These are phyloP conservation scores for Acinonyx jubatus DNA, from an alignment of 2,113 vertebrate genomes.

Conservation along the genomic window DNA sequence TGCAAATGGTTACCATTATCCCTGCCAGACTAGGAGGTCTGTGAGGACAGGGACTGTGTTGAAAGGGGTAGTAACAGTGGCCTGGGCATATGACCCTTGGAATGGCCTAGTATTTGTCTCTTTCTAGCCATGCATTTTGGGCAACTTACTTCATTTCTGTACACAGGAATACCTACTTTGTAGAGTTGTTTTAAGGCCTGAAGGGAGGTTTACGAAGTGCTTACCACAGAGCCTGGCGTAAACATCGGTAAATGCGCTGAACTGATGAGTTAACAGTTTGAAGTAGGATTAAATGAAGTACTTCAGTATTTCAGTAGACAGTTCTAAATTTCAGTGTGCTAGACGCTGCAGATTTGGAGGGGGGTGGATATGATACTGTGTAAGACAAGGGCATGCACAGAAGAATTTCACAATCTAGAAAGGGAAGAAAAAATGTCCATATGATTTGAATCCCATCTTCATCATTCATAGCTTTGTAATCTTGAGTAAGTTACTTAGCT, in stretches of 20 bases:
- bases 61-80: neutral
- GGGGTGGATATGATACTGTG: neutral
- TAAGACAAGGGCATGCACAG: neutral
- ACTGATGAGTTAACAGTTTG: neutral
- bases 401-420: neutral
- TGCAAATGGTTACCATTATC: neutral
- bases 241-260: neutral
- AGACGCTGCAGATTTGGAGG: neutral
- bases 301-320: neutral
- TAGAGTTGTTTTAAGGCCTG: neutral
- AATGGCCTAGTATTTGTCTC: neutral
- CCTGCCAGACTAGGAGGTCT: neutral
- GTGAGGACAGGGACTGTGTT: neutral
- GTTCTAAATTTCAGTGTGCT: neutral
- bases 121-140: slow-evolving; percentile 15
- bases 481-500: neutral
- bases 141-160: neutral
- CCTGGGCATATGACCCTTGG: neutral
- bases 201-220: neutral
- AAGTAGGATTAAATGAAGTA: neutral
- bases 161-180: neutral
- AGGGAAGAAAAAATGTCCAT: neutral
- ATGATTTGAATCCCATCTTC: neutral
- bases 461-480: neutral
- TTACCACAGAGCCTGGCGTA: neutral